phyloP scores from a whole-genome alignment of 1,140 invertebrate genomes.

The Drosophila sulfurigaster region DNA sequence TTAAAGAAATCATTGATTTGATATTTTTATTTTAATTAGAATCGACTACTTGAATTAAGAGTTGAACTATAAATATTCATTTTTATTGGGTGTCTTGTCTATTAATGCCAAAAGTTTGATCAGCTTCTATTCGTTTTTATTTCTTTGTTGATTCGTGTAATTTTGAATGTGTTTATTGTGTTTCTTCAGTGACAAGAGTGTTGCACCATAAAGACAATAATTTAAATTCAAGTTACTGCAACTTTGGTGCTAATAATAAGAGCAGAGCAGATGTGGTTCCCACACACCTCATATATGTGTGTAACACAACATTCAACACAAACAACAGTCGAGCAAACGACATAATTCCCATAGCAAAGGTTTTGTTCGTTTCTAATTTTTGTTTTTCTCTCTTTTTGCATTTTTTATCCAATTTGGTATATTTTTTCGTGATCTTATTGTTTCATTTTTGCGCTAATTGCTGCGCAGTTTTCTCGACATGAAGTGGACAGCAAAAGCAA shows the following conservation, averaged over 20 bases:
- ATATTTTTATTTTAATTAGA: neutral
- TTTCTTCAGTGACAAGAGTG: constrained; percentile 1
- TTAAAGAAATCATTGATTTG: too few relatives aligned
- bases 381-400: constrained; percentile 31
- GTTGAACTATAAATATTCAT: neutral
- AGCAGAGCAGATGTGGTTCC: constrained; percentile 30
- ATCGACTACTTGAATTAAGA: constrained; percentile 8
- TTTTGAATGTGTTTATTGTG: constrained; percentile 2
- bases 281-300: constrained; percentile 37
- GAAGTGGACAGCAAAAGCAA: constrained; percentile 27
- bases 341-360: constrained; percentile 66
- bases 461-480: constrained; percentile 45
- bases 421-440: constrained; percentile 67
- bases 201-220: constrained; percentile 41
- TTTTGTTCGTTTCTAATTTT: constrained; percentile 42
- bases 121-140: neutral
- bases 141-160: constrained; percentile 10
- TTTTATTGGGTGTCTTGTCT: neutral
- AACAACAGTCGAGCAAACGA: constrained; percentile 64
- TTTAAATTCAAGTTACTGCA: constrained; percentile 38
- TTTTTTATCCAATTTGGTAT: constrained; percentile 36
- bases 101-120: neutral
- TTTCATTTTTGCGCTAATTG: constrained; percentile 73
- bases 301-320: constrained; percentile 39
- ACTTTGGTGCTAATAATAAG: constrained; percentile 41